A percentile compares a stretch with the other conserved stretches of the same genome.
phyloP scores from a whole-genome alignment of 53 echinoderm and acorn worm species.

The Astropecten irregularis region DNA sequence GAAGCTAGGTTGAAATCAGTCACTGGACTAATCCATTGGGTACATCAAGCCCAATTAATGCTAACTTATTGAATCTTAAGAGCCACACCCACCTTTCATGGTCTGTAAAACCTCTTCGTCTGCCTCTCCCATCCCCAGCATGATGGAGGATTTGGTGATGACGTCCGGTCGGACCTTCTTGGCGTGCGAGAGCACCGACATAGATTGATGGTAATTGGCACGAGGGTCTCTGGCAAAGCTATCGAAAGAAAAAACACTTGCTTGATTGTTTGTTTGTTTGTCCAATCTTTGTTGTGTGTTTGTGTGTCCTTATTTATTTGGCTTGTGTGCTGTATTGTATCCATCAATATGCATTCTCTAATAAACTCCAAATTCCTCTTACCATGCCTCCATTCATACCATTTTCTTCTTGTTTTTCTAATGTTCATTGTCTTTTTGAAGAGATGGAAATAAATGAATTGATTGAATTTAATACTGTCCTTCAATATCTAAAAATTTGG shows the following conservation, averaged over 20 bases:
- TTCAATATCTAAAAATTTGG: too few relatives aligned
- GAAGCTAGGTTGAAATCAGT: too few relatives aligned
- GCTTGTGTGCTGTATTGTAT: too few relatives aligned
- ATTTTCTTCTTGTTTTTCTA: too few relatives aligned
- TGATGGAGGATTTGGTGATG: constrained; percentile 96
- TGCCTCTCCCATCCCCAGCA: constrained; percentile 89
- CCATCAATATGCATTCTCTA: not conserved
- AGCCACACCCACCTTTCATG: constrained; percentile 96
- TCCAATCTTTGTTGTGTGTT: not conserved
- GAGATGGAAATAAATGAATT: too few relatives aligned
- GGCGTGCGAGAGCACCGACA: constrained; percentile 83
- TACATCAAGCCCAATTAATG: not conserved
- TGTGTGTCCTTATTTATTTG: not conserved
- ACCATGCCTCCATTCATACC: too few relatives aligned
- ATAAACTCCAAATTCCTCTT: too few relatives aligned
- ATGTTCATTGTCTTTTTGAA: too few relatives aligned
- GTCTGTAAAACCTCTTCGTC: constrained; percentile 96
- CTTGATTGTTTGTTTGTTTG: not conserved
- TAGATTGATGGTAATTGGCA: constrained; percentile 92
- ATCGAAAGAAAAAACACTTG: not conserved
- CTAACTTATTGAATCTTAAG: not conserved
- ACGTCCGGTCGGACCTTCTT: constrained; percentile 73
- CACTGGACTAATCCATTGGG: not conserved
- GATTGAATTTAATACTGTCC: too few relatives aligned
- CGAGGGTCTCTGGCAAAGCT: constrained; percentile 95